phyloP scores from a whole-genome alignment of 2,888 invertebrate genomes.

The Aproaerema taeniolella region DNA sequence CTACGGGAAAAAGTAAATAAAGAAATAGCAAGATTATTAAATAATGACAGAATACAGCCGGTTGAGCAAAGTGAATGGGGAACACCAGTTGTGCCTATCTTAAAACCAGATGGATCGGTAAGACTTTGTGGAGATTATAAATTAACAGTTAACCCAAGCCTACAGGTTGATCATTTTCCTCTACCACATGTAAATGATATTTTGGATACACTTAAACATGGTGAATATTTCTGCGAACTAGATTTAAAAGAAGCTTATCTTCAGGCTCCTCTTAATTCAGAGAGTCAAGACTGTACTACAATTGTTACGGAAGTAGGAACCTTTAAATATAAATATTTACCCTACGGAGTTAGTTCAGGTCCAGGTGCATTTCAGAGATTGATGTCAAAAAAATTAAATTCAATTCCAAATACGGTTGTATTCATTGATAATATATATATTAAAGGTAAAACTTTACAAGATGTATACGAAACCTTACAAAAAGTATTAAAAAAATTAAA shows the following conservation, averaged over 20 bases:
- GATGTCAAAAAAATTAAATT: slow-evolving; percentile 13
- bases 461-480: background rate
- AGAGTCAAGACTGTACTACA: slow-evolving; percentile 12
- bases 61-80: slow-evolving; percentile 21
- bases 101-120: slow-evolving; percentile 23
- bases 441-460: slow-evolving; percentile 3
- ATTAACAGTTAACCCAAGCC: slow-evolving; percentile 18
- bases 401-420: slow-evolving; percentile 10
- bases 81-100: slow-evolving; percentile 23
- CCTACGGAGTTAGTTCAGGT: slow-evolving; percentile 15
- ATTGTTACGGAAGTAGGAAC: slow-evolving; percentile 18
- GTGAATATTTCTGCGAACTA: slow-evolving; percentile 19
- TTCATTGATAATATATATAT: slow-evolving; percentile 13
- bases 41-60: slow-evolving; percentile 13
- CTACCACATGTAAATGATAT: slow-evolving; percentile 5
- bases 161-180: slow-evolving; percentile 7
- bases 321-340: slow-evolving; percentile 15
- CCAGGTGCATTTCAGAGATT: slow-evolving; percentile 18
- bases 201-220: slow-evolving; percentile 5
- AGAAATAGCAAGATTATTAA: slow-evolving; percentile 16
- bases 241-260: slow-evolving; percentile 20
- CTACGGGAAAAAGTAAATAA: slow-evolving; percentile 19
- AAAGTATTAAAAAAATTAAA: slow-evolving; percentile 3
- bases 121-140: slow-evolving; percentile 25
- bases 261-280: slow-evolving; percentile 16